Base-by-base conservation (phyloP, 2,888 invertebrate genomes). In the Polietes domitor region DNA sequence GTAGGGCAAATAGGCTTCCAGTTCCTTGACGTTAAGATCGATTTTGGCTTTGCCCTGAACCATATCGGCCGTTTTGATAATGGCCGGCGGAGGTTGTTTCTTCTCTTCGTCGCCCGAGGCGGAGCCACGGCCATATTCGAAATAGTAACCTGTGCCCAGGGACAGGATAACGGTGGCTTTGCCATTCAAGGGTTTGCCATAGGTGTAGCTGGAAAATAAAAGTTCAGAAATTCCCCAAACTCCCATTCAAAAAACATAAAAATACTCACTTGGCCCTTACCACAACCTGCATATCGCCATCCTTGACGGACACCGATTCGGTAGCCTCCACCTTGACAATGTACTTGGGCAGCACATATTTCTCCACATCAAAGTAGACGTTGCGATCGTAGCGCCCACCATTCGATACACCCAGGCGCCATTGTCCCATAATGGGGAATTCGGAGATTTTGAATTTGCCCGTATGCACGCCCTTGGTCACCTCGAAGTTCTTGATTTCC, bases 291-390 rank as follows among this genome's bases (percentile, higher is more conserved):
- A 98, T 94, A 86, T 95, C 95, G 53, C 95, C 96, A 81, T 98
- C 97, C 85, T 95, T 95, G 90, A 97, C 96, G 0, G 97, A 96
- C 4, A 96, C 94, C 90, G 97, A 96, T 75, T 96, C 94, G 0
- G 97, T 96, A 47, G 97, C 94, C 85, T 96, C 95, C 86, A 99
- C 95, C 61, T 95, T 94, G 83, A 99, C 96, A 87, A 97, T 95
- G 92, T 98, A 99, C 90, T 98, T 98, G 0, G 99, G 99, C 86
- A 98, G 93, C 71, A 98, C 96, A 89, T 98, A 98, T 92, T 98
- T 97, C 12, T 97, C 97, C 12, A 98, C 97, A 88, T 96, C 94
- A 77, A 92, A 91, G 47, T 89, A 89, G 0, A 81, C 87, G 90
- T 93, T 86, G 0, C 50, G 50, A 32, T 88, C 85, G 15, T 87